Conservation (phyloP, 2,113 vertebrate species). For the Grammomys surdaster region DNA sequence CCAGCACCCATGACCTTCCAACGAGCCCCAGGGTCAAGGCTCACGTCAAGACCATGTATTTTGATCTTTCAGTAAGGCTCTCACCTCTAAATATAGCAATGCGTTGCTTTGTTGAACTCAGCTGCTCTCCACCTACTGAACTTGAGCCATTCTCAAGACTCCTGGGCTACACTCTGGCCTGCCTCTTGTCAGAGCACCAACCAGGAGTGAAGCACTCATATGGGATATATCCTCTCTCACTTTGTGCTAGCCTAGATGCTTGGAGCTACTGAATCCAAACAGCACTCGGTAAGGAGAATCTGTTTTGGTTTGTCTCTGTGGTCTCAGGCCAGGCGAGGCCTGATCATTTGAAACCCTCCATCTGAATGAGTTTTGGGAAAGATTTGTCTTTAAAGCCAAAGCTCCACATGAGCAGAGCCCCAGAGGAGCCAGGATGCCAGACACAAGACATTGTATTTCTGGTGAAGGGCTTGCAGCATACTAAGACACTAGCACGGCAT, state of each 20-base stretch:
- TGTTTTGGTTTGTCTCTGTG: background rate
- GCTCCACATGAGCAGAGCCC: rapidly evolving
- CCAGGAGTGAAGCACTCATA: rapidly evolving
- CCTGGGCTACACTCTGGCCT: rapidly evolving
- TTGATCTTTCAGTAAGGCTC: background rate
- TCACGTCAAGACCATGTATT: rapidly evolving
- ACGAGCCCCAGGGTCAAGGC: rapidly evolving
- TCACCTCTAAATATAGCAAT: background rate
- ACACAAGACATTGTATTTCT: rapidly evolving
- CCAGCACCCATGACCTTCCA: too few species aligned
- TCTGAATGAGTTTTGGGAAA: background rate
- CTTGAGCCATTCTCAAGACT: background rate
- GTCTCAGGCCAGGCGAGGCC: background rate
- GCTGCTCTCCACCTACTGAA: background rate
- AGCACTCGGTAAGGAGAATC: background rate
- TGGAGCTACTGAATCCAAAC: background rate
- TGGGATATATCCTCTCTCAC: background rate
- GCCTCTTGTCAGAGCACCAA: rapidly evolving
- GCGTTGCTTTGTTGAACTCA: rapidly evolving
- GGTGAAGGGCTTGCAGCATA: background rate
- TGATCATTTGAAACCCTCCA: background rate
- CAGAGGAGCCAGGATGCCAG: rapidly evolving
- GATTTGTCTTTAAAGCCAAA: background rate
- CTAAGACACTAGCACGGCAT: rapidly evolving
- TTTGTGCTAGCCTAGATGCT: too few species aligned